These are phyloP conservation scores for Tetramorium alpestre DNA, from an alignment of 1,140 invertebrate genomes.

Conservation along the genomic window DNA sequence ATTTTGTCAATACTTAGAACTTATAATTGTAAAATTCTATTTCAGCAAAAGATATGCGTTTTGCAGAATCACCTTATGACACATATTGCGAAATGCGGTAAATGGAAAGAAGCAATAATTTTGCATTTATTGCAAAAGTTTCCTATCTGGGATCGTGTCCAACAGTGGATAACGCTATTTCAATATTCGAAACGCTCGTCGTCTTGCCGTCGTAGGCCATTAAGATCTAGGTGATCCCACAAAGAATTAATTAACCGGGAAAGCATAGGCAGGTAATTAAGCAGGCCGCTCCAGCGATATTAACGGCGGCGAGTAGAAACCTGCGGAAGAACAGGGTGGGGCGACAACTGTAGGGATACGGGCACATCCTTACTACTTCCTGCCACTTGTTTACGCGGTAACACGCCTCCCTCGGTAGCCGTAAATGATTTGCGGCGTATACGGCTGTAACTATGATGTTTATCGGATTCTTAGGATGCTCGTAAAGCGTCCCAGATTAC, in stretches of 20 bases:
- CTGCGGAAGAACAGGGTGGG: constrained; percentile 4
- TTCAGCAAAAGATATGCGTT: too few relatives aligned
- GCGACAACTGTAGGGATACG: constrained; percentile 23
- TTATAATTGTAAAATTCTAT: too few relatives aligned
- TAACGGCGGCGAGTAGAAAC: neutral
- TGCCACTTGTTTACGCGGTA: constrained; percentile 76
- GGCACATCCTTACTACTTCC: constrained; percentile 73
- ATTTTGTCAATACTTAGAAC: too few relatives aligned
- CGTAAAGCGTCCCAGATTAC: constrained; percentile 57
- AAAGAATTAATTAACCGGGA: constrained; percentile 81
- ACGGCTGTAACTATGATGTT: constrained; percentile 69
- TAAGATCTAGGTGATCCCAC: constrained; percentile 73
- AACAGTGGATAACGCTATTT: constrained; percentile 63
- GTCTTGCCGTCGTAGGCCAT: constrained; percentile 55
- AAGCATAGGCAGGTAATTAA: constrained; percentile 68
- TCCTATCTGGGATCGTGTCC: neutral
- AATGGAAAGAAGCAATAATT: too few relatives aligned
- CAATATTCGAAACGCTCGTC: constrained; percentile 18
- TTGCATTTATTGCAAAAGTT: too few relatives aligned
- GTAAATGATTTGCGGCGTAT: constrained; percentile 73
- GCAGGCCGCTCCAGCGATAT: constrained; percentile 9
- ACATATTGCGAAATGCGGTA: too few relatives aligned
- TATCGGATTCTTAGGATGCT: constrained; percentile 65
- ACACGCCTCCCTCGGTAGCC: constrained; percentile 56
- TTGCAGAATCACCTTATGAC: too few relatives aligned